Base-by-base conservation (phyloP, 2,888 invertebrate genomes). In the Tipula lateralis region DNA sequence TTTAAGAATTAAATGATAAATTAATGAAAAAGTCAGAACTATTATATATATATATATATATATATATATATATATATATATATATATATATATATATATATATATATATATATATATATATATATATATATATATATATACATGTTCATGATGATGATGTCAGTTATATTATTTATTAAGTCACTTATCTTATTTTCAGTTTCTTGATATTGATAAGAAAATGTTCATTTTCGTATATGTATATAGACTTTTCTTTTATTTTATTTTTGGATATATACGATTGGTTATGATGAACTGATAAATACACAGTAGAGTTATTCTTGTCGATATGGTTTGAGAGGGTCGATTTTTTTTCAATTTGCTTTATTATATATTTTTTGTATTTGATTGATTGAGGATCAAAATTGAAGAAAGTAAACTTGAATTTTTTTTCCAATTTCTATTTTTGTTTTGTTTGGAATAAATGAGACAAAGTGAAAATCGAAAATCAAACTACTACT, bases 111-210 rank as follows among this genome's bases (percentile, higher is more conserved):
- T 32, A 32, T 32, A 32, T 39, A 39, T 39, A 39, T 13, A 13
- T 13, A 13, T 39, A 39, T 39, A 39, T 39, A 39, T 13, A 39
- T 39, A 39, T 9, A 66, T 24, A 66, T 66, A 24, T 19, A 66
- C 19, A 66, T 24, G 66, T 66, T n/a, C n/a, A 66, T 66, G 66
- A 66, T 66, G 66, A 66, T 66, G 66, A 66, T 66, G 66, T 66
- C 66, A 66, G 66, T 66, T 66, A 66, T 66, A 66, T 66, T 66
- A 66, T 66, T 66, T 66, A 66, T 66, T 66, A 24, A 66, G 66
- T 66, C 66, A 66, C 66, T 66, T 66, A 66, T 66, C 66, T 66
- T 66, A 66, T 66, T 66, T 66, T 66, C 24, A 66, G 19, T 66
- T 66, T 66, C 66, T 66, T 24, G 66, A 66, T 24, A 66, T 24